phyloP scores from a whole-genome alignment of 2,888 invertebrate species.

The Neria commutata region DNA sequence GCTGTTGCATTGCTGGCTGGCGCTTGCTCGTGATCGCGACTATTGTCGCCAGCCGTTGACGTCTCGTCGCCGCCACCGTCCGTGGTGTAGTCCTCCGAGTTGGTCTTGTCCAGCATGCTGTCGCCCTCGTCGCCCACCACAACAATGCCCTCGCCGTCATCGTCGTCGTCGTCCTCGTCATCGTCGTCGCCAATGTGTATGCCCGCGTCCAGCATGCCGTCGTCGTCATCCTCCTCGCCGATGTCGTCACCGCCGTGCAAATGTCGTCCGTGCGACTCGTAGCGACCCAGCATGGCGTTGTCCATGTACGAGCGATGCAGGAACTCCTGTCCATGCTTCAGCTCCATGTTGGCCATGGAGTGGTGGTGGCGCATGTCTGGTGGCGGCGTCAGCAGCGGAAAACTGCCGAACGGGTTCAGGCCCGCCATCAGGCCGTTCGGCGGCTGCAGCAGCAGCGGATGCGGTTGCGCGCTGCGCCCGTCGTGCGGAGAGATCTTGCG shows the following conservation, averaged over 20 bases:
- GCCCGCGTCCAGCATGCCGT: constrained; percentile 51
- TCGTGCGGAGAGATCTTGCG: constrained; percentile 95
- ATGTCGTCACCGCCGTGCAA: constrained; percentile 57
- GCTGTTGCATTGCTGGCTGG: constrained; percentile 60
- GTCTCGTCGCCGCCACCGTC: constrained; percentile 52
- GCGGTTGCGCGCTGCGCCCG: constrained; percentile 86
- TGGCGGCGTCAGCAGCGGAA: constrained; percentile 75
- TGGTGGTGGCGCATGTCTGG: constrained; percentile 60
- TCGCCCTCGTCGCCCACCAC: constrained; percentile 82
- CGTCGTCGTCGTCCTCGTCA: constrained; percentile 58
- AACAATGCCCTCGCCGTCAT: constrained; percentile 71
- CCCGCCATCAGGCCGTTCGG: constrained; percentile 64
- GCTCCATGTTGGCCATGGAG: constrained; percentile 65
- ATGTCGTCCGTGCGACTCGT: constrained; percentile 60
- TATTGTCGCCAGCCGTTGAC: constrained; percentile 39
- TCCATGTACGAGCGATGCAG: constrained; percentile 64
- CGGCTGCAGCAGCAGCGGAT: constrained; percentile 79
- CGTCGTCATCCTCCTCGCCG: constrained; percentile 60
- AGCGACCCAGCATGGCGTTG: constrained; percentile 62
- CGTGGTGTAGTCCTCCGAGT: constrained; percentile 53
- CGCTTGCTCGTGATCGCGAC: constrained; percentile 49
- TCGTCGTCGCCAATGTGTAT: constrained; percentile 66
- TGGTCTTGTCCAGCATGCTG: constrained; percentile 62
- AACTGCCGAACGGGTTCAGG: constrained; percentile 77
- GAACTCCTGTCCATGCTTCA: constrained; percentile 71